Percentiles rank a stretch among this genome's conserved stretches.
These are phyloP conservation scores for Megaceryle alcyon DNA, from an alignment of 2,797 vertebrate genomes.

Conservation along the genomic window DNA sequence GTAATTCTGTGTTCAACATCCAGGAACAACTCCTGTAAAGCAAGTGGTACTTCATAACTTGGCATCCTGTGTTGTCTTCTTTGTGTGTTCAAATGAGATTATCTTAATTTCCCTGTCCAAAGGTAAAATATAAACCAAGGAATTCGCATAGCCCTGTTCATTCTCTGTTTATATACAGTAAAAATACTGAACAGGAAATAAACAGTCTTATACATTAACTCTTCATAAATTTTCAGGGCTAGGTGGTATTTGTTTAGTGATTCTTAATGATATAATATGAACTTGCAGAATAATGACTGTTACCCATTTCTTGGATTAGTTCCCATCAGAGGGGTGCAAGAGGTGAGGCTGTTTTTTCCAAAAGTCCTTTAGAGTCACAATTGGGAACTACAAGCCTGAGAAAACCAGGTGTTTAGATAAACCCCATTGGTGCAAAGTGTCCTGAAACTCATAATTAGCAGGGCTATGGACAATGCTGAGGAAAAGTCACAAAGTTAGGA, in stretches of 20 bases:
- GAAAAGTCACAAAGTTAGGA: not conserved
- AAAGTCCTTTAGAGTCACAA: not conserved
- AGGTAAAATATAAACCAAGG: not conserved
- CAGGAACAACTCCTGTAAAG: not conserved
- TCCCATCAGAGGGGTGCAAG: not conserved
- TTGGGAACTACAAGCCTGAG: not conserved
- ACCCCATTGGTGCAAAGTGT: not conserved
- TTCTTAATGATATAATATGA: not conserved
- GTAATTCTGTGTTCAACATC: not conserved
- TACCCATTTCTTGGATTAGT: not conserved
- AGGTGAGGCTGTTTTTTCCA: not conserved
- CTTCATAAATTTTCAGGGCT: not conserved
- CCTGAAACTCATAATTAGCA: not conserved
- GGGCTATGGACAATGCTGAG: fast-evolving
- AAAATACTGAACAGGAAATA: not conserved
- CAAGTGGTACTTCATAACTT: not conserved
- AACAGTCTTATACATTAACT: not conserved
- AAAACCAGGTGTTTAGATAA: not conserved
- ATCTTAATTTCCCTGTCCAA: not conserved
- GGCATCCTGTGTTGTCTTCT: not conserved
- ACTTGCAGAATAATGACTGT: not conserved
- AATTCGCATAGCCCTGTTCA: not conserved
- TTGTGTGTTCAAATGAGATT: not conserved
- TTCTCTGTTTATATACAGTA: not conserved
- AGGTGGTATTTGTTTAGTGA: not conserved